Evolutionary conservation across 2,113 vertebrate species (phyloP), one percentile per base, ranked within the genome.

Genomic region (Cyanocitta stelleri): DNA sequence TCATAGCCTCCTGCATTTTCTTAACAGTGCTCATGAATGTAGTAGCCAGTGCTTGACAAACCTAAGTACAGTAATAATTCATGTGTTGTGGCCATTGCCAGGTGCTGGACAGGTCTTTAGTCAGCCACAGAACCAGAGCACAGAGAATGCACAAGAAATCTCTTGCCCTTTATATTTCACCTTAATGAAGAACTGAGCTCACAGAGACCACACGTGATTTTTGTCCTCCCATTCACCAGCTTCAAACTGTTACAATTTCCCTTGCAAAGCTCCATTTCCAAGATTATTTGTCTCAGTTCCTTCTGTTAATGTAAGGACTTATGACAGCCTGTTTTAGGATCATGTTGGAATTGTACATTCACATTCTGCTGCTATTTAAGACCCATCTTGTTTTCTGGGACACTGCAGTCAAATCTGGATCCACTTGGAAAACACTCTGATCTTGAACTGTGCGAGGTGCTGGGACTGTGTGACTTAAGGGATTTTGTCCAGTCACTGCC

Each of bases 331-430:
- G 11, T 6, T 90, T 69, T 35, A 78, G 22, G 24, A 56, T 48
- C 62, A 27, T 74, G 35, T 58, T 79, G 51, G 54, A 80, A 77
- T 26, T 66, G 21, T 39, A 21, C 16, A 48, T 23, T 72, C 51
- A 80, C 16, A 12, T 81, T 84, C 35, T 85, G 17, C 81, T 97
- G 32, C 90, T 92, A 7, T 66, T 43, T 92, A 97, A 97, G 96
- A 97, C 14, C 96, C 8, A 24, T 97, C 59, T 94, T 98, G 84
- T 98, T 98, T 96, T 98, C 98, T 49, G 97, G 97, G 71, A 97
- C 94, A 6, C 33, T 98, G 52, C 85, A 93, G 71, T 96, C 95
- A 82, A 98, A 98, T 80, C 93, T 98, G 93, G 97, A 98, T 93
- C 97, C 97, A 14, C 75, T 98, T 85, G 89, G 92, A 68, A 97